A percentile compares a stretch with the other conserved stretches of the same genome.
These are phyloP conservation scores for Phorcus lineatus DNA, from an alignment of 2,888 invertebrate genomes.

Conservation along the genomic window DNA sequence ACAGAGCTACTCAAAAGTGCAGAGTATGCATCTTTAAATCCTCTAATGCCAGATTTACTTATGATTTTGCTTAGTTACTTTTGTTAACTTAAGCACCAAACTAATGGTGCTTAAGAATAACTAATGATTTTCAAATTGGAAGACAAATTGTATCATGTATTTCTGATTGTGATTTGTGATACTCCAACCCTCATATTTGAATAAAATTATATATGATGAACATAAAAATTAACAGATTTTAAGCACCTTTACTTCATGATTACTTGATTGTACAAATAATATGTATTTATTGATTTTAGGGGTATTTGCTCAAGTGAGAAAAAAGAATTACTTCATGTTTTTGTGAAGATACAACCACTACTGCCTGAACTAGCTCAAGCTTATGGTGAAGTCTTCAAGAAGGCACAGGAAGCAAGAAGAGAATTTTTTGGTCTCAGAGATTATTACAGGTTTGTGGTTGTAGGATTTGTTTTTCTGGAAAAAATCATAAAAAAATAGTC, in stretches of 20 bases:
- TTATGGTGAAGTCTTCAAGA: conserved; percentile 59
- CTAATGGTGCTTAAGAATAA: too few relatives aligned
- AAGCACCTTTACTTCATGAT: too few relatives aligned
- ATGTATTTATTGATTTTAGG: conserved; percentile 38
- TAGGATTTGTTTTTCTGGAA: background rate
- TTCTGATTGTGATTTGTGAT: too few relatives aligned
- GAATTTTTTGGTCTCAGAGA: conserved; percentile 73
- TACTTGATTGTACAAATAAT: too few relatives aligned
- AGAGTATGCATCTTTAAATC: conserved; percentile 36
- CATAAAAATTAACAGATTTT: too few relatives aligned
- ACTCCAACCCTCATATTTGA: too few relatives aligned
- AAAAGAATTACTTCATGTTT: conserved; percentile 20
- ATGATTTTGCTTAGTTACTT: too few relatives aligned
- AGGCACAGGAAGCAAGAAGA: conserved; percentile 48
- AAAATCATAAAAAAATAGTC: too few relatives aligned
- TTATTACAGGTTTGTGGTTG: conserved; percentile 63
- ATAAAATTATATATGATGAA: too few relatives aligned
- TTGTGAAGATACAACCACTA: conserved; percentile 44
- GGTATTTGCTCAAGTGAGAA: conserved; percentile 59
- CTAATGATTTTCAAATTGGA: too few relatives aligned
- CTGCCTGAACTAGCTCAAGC: conserved; percentile 63
- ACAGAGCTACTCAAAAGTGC: conserved; percentile 52
- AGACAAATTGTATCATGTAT: too few relatives aligned
- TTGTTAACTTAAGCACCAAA: too few relatives aligned
- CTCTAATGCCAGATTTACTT: background rate